Evolutionary conservation across 2,113 vertebrate genomes (phyloP).

Genomic region (Ciconia maguari): DNA sequence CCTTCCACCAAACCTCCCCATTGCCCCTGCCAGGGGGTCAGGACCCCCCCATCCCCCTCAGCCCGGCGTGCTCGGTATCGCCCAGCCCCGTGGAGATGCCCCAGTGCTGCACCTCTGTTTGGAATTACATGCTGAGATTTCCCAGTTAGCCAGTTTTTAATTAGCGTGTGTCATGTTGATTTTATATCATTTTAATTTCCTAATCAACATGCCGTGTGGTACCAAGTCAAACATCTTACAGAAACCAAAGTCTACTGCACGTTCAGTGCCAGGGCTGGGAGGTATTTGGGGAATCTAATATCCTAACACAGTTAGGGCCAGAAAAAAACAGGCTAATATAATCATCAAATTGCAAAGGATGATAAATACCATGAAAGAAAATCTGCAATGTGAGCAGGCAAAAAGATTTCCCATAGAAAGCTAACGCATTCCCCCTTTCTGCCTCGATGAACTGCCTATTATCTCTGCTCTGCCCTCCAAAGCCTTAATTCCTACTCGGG

Average conservation of each 20-base stretch:
- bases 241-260: neutral
- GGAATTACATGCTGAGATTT: neutral
- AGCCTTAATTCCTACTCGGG: neutral
- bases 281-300: neutral
- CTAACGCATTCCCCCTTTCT: neutral
- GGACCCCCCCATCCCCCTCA: neutral
- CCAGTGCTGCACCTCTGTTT: neutral
- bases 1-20: neutral
- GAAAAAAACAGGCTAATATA: neutral
- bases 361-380: neutral
- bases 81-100: neutral
- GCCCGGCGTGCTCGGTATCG: neutral
- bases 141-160: neutral
- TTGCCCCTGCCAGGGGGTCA: fast-evolving
- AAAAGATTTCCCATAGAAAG: neutral
- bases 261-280: neutral
- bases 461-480: neutral
- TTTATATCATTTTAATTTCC: neutral
- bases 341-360: neutral
- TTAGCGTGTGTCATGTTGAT: neutral
- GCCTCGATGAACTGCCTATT: neutral
- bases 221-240: neutral
- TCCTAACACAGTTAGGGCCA: neutral
- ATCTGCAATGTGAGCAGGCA: neutral
- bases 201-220: neutral